Evolutionary conservation across 35 echinoderm and acorn worm genomes (phyloP).

Genomic region (Nesometra sesokonis): DNA sequence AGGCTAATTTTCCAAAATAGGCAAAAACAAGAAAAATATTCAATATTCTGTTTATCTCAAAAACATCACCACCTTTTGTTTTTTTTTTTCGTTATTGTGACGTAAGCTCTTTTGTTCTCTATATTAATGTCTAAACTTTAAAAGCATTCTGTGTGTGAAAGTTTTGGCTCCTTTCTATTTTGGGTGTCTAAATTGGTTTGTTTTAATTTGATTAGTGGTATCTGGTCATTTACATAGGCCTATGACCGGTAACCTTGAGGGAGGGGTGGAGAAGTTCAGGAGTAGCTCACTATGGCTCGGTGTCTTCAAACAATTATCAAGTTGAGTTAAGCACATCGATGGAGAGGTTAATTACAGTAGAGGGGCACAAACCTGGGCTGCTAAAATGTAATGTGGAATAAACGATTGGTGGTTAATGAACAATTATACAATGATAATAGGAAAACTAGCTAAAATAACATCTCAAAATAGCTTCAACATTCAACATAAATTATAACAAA

Average conservation of each 20-base stretch:
- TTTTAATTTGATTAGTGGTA: neutral
- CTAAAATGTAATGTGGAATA: neutral
- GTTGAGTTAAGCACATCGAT: neutral
- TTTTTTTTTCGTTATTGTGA: no score
- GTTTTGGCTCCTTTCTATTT: neutral
- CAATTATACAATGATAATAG: neutral
- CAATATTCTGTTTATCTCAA: no score
- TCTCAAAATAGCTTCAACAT: no score
- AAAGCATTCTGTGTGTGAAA: no score
- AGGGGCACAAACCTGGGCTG: neutral
- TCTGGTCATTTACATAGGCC: neutral
- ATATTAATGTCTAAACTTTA: no score
- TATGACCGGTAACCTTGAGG: neutral
- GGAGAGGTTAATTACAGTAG: neutral
- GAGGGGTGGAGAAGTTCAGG: neutral
- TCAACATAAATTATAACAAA: no score
- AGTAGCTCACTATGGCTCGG: neutral
- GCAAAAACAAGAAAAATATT: no score
- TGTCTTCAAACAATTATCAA: neutral
- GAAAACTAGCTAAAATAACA: neutral
- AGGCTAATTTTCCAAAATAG: no score
- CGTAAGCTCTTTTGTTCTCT: no score
- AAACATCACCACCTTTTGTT: no score
- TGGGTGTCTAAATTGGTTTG: neutral
- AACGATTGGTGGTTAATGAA: neutral